phyloP scores from a whole-genome alignment of 2,888 invertebrate genomes.

The Iphiclides podalirius region DNA sequence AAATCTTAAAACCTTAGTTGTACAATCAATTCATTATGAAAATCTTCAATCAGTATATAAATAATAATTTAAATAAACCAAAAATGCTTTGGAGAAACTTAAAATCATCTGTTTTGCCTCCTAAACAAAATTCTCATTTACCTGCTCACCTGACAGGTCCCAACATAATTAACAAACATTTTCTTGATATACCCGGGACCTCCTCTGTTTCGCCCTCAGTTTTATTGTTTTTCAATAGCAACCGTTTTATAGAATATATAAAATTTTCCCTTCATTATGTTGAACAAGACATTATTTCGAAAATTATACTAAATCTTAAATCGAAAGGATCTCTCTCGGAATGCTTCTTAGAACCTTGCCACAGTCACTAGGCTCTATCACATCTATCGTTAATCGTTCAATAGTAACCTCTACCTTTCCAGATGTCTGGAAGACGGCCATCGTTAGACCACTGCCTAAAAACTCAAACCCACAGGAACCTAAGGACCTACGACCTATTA shows the following conservation, averaged over 20 bases:
- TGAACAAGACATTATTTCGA: background rate
- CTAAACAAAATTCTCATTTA: background rate
- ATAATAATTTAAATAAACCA: background rate
- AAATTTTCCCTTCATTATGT: background rate
- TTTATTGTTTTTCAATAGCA: too few species aligned
- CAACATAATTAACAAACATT: background rate
- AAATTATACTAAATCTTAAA: too few species aligned
- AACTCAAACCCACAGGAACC: constrained; percentile 5
- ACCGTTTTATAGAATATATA: too few species aligned
- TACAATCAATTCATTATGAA: background rate
- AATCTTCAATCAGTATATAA: background rate
- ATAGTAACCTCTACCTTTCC: constrained; percentile 18
- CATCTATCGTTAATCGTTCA: constrained; percentile 17
- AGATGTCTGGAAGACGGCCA: constrained; percentile 19
- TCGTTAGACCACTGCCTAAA: too few species aligned
- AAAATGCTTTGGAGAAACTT: background rate
- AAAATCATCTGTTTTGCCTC: too few species aligned
- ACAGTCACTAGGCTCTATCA: constrained; percentile 12
- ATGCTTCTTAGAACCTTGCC: background rate
- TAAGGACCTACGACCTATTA: background rate
- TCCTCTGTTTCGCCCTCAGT: too few species aligned
- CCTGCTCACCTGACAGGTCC: background rate
- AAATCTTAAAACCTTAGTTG: background rate
- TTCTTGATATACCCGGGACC: background rate
- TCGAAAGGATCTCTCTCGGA: background rate